phyloP scores from a whole-genome alignment of 2,888 invertebrate genomes.

The Erebia palarica region DNA sequence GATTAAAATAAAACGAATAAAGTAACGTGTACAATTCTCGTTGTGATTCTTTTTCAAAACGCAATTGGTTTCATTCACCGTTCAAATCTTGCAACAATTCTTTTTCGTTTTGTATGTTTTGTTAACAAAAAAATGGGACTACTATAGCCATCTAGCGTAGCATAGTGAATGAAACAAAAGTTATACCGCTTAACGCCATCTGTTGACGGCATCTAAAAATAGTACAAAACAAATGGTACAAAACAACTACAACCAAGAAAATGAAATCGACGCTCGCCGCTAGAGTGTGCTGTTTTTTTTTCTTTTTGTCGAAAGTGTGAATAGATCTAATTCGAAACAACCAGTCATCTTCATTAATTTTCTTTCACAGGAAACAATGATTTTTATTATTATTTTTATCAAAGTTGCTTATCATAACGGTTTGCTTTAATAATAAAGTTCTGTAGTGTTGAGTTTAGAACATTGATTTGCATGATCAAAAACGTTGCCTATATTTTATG shows the following conservation, averaged over 20 bases:
- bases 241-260: slow-evolving; percentile 52
- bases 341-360: slow-evolving; percentile 30
- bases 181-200: slow-evolving; percentile 47
- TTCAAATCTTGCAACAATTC: background rate
- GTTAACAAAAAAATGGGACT: slow-evolving; percentile 38
- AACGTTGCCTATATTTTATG: no score
- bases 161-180: background rate
- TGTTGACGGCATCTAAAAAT: slow-evolving; percentile 31
- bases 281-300: slow-evolving; percentile 70
- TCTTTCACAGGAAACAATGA: slow-evolving; percentile 18
- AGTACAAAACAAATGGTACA: slow-evolving; percentile 27
- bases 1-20: no score
- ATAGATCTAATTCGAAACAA: slow-evolving; percentile 5
- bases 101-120: slow-evolving; percentile 30
- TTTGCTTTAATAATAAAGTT: background rate
- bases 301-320: slow-evolving; percentile 46
- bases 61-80: background rate
- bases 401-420: background rate
- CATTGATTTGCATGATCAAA: background rate
- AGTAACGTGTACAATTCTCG: no score
- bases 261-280: slow-evolving; percentile 50
- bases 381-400: slow-evolving; percentile 16
- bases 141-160: slow-evolving; percentile 54
- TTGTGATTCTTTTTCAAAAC: background rate
- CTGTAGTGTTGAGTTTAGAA: slow-evolving; percentile 1